phyloP scores from a whole-genome alignment of 1,140 invertebrate genomes.

The Phortica variegata region DNA sequence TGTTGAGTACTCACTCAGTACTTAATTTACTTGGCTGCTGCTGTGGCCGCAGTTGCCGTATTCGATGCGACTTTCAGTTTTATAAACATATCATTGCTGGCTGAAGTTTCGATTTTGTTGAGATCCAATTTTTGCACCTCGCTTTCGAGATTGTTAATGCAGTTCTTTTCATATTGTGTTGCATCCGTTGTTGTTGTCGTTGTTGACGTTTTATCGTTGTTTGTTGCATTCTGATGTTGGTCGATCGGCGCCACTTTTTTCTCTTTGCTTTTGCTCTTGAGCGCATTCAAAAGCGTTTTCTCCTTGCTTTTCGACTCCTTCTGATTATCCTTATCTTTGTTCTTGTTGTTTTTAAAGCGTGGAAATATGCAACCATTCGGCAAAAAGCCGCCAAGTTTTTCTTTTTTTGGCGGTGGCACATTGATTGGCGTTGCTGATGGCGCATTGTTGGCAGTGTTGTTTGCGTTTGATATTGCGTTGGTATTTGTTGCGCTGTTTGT shows the following conservation, averaged over 20 bases:
- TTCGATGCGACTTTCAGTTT: slow-evolving; percentile 43
- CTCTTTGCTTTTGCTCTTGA: slow-evolving; percentile 53
- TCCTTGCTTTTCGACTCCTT: slow-evolving; percentile 52
- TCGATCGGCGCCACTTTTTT: slow-evolving; percentile 49
- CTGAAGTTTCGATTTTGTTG: slow-evolving; percentile 35
- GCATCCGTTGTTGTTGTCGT: slow-evolving; percentile 17
- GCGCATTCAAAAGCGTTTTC: slow-evolving; percentile 49
- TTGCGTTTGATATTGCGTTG: background rate
- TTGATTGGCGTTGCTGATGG: slow-evolving; percentile 17
- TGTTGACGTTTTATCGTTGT: slow-evolving; percentile 16
- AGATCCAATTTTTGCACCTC: slow-evolving; percentile 52
- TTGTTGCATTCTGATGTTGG: slow-evolving; percentile 15
- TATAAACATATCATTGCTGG: slow-evolving; percentile 45
- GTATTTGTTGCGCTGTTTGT: background rate
- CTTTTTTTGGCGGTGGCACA: slow-evolving; percentile 37
- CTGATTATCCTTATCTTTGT: slow-evolving; percentile 54
- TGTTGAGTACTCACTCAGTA: too few species aligned
- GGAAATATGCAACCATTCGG: slow-evolving; percentile 56
- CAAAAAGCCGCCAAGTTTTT: slow-evolving; percentile 53
- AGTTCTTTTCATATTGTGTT: slow-evolving; percentile 50
- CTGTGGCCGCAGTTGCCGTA: slow-evolving; percentile 28
- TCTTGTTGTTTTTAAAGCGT: slow-evolving; percentile 55
- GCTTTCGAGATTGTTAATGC: slow-evolving; percentile 49
- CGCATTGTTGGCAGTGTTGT: slow-evolving; percentile 3
- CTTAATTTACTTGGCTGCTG: slow-evolving; percentile 45